Conservation (phyloP, 2,888 invertebrate species). For the Apamea crenata region DNA sequence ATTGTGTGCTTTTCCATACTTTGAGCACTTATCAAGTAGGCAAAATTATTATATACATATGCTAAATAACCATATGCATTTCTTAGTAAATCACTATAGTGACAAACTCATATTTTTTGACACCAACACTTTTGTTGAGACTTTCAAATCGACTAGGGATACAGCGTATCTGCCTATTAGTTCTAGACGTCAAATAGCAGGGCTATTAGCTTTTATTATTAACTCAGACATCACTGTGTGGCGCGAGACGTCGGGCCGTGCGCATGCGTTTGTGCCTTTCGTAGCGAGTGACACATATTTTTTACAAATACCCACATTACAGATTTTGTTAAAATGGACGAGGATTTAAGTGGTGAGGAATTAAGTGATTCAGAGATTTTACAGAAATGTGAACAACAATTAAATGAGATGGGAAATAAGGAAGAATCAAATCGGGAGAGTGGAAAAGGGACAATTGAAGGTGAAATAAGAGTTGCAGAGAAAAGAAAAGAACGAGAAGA, state of each 20-base stretch:
- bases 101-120: no score
- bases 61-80: no score
- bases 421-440: not conserved
- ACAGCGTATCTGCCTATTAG: no score
- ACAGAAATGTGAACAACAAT: not conserved
- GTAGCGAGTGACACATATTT: not conserved
- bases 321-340: not conserved
- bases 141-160: no score
- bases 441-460: not conserved
- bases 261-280: not conserved
- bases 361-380: not conserved
- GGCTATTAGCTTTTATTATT: no score
- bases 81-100: no score
- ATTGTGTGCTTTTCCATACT: no score
- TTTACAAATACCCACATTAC: not conserved
- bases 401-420: not conserved
- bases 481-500: not conserved
- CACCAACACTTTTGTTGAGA: no score
- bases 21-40: no score
- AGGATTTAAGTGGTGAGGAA: not conserved
- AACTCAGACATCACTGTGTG: no score
- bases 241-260: not conserved
- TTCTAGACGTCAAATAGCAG: no score
- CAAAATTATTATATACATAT: no score
- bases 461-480: not conserved